Evolutionary conservation across 2,888 invertebrate genomes (phyloP), one percentile per base, ranked within the genome.

Genomic region (Andrena flavipes): DNA sequence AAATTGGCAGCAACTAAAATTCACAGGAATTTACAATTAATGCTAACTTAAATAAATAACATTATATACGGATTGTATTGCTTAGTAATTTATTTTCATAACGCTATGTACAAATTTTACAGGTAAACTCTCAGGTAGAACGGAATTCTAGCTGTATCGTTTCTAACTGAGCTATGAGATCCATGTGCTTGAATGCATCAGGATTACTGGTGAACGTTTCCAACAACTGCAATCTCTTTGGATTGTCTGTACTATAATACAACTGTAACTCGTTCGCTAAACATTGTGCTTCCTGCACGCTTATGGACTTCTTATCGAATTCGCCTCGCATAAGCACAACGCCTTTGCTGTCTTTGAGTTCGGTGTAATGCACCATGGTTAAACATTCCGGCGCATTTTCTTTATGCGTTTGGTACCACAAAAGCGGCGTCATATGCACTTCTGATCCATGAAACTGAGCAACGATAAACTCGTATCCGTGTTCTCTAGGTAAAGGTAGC

Each of bases 381-480:
- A 98, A 94, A 92, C 98, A 98, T 93, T 98, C 98, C 0, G 98
- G 98, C 0, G 98, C 97, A 94, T 98, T 98, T 94, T 98, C 98
- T 91, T 97, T 97, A 91, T 98, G 97, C 1, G 97, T 96, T 95
- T 98, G 98, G 93, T 96, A 98, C 90, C 97, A 97, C 51, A 98
- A 94, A 8, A 98, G 94, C 0, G 98, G 97, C 1, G 98, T 98
- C 92, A 98, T 97, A 92, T 98, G 98, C 26, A 97, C 96, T 64
- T 96, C 95, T 86, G 97, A 96, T 2, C 95, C 96, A 56, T 95
- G 94, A 92, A 96, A 97, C 92, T 98, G 98, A 70, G 96, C 95
- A 95, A 98, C 95, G 72, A 98, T 96, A 92, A 98, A 98, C 94
- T 98, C 98, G 91, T 97, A 98, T 13, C 98, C 98, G 89, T 97